phyloP scores from a whole-genome alignment of 2,888 invertebrate genomes.

The Acronicta leporina region DNA sequence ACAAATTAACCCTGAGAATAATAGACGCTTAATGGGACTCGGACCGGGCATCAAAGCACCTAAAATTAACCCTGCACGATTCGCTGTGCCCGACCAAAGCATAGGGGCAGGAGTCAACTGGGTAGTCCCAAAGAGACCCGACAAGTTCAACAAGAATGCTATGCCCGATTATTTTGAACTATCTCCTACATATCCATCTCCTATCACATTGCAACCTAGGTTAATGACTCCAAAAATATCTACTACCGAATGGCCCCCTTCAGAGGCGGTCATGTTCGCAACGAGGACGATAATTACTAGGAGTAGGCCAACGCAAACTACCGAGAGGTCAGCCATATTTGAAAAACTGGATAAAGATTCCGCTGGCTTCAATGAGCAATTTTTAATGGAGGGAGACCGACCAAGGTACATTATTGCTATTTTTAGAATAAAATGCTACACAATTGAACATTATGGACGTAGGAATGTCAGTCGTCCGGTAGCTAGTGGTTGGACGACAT shows the following conservation, averaged over 20 bases:
- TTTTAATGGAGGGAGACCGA: constrained; percentile 14
- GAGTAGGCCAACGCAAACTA: background rate
- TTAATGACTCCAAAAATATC: constrained; percentile 15
- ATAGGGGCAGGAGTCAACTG: constrained; percentile 24
- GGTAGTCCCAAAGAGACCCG: constrained; percentile 25
- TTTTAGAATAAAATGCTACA: too few relatives aligned
- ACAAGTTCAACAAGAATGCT: background rate
- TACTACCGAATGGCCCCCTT: background rate
- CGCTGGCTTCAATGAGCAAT: constrained; percentile 23
- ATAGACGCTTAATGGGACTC: constrained; percentile 44
- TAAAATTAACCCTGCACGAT: constrained; percentile 34
- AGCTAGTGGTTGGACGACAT: too few relatives aligned
- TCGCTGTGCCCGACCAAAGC: constrained; percentile 33
- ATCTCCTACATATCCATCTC: constrained; percentile 41
- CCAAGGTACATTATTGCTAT: constrained; percentile 9
- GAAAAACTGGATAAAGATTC: constrained; percentile 12
- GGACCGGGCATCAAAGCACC: background rate
- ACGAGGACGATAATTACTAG: constrained; percentile 2
- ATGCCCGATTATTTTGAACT: constrained; percentile 4
- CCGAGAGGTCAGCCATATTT: background rate
- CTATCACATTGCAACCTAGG: constrained; percentile 22
- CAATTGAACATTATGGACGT: too few relatives aligned
- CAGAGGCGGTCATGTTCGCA: background rate
- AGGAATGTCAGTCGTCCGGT: too few relatives aligned
- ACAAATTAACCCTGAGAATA: background rate